Percentiles rank a stretch among this genome's conserved stretches.
Conservation (phyloP, 2,888 invertebrate genomes). For the Papilio gigon region DNA sequence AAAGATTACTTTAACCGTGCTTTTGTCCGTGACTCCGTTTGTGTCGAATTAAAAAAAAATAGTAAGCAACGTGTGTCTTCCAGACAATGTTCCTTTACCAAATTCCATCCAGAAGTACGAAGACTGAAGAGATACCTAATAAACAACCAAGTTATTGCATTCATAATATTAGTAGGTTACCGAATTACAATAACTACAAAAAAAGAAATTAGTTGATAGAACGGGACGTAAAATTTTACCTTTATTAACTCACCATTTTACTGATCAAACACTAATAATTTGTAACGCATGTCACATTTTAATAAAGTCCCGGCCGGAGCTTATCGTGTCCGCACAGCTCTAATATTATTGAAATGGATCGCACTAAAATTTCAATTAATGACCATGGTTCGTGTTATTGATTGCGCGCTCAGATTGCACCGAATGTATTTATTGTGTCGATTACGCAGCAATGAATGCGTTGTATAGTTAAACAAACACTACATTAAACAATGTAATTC, state of each 20-base stretch:
- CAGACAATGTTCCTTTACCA: too few relatives aligned
- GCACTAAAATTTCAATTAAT: conserved; percentile 40
- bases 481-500: background rate
- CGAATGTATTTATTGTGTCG: conserved; percentile 21
- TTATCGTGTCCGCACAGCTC: conserved; percentile 29
- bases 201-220: too few relatives aligned
- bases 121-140: too few relatives aligned
- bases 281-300: background rate
- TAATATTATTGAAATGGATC: conserved; percentile 28
- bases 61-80: too few relatives aligned
- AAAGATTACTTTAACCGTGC: too few relatives aligned
- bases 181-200: too few relatives aligned
- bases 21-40: too few relatives aligned
- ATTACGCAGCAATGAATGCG: conserved; percentile 9
- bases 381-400: conserved; percentile 16
- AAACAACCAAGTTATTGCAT: too few relatives aligned
- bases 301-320: background rate
- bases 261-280: background rate
- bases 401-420: conserved; percentile 28
- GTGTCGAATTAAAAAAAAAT: too few relatives aligned
- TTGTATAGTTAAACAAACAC: background rate
- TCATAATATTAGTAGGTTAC: too few relatives aligned
- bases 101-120: too few relatives aligned
- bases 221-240: too few relatives aligned
- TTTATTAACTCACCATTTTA: background rate